These are phyloP conservation scores for Drosophila koepferae DNA, from an alignment of 2,888 invertebrate species.

Conservation along the genomic window DNA sequence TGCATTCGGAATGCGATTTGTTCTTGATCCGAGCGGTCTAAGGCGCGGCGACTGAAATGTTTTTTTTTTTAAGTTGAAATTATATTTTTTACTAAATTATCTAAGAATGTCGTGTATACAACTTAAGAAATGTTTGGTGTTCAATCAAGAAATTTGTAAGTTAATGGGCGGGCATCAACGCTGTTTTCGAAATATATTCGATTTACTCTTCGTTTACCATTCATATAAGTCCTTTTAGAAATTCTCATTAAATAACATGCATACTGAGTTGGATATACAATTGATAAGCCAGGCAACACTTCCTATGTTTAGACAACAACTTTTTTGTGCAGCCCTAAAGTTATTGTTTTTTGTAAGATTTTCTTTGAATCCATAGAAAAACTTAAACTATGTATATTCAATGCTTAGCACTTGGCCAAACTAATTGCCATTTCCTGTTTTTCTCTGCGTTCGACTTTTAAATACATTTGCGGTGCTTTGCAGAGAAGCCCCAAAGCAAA, in stretches of 20 bases:
- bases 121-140: conserved; percentile 38
- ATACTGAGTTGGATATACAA: neutral
- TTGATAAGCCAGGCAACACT: neutral
- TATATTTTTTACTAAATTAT: conserved; percentile 51
- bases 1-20: conserved; percentile 83
- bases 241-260: neutral
- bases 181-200: too few species aligned
- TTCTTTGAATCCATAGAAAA: conserved; percentile 6
- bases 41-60: conserved; percentile 63
- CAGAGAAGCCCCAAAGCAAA: conserved; percentile 17
- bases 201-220: too few species aligned
- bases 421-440: conserved; percentile 55
- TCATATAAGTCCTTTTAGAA: neutral
- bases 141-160: conserved; percentile 6
- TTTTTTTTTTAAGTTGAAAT: conserved; percentile 31
- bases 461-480: conserved; percentile 40
- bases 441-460: conserved; percentile 25
- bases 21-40: conserved; percentile 82
- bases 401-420: conserved; percentile 32
- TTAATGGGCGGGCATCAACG: neutral
- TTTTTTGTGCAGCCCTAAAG: neutral
- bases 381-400: conserved; percentile 21
- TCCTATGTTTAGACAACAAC: neutral
- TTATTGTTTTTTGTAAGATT: neutral
- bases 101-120: conserved; percentile 23